phyloP scores from a whole-genome alignment of 2,113 vertebrate genomes.

The Irena cyanogastra region DNA sequence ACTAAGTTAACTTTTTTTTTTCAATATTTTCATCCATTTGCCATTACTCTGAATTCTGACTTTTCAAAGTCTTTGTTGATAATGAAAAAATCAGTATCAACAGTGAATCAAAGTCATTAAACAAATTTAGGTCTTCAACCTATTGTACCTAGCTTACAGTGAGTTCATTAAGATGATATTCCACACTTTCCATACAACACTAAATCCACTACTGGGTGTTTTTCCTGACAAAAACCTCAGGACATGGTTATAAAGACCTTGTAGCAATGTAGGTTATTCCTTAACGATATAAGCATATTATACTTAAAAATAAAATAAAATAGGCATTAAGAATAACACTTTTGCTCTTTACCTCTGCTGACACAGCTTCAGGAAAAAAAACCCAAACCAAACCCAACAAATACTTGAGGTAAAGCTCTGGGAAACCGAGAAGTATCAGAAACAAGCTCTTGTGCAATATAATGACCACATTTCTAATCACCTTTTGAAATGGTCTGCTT shows the following conservation, averaged over 20 bases:
- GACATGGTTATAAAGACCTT: background rate
- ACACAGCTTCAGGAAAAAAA: background rate
- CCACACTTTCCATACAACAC: background rate
- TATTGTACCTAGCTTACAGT: background rate
- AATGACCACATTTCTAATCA: background rate
- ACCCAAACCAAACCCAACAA: background rate
- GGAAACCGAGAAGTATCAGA: background rate
- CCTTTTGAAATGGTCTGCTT: background rate
- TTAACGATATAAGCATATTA: background rate
- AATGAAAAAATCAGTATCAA: background rate
- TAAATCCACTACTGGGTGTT: background rate
- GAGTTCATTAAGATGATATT: background rate
- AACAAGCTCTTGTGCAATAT: background rate
- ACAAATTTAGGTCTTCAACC: background rate
- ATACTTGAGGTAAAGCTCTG: background rate
- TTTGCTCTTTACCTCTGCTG: background rate
- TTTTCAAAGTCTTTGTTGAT: background rate
- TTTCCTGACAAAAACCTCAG: background rate
- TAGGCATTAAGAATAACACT: background rate
- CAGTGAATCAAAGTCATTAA: background rate
- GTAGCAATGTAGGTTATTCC: background rate
- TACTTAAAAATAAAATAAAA: background rate
- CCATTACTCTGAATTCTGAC: background rate
- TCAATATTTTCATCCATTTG: background rate
- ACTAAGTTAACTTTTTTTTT: background rate